phyloP scores from a whole-genome alignment of 2,888 invertebrate genomes.

The Andrena praecox region DNA sequence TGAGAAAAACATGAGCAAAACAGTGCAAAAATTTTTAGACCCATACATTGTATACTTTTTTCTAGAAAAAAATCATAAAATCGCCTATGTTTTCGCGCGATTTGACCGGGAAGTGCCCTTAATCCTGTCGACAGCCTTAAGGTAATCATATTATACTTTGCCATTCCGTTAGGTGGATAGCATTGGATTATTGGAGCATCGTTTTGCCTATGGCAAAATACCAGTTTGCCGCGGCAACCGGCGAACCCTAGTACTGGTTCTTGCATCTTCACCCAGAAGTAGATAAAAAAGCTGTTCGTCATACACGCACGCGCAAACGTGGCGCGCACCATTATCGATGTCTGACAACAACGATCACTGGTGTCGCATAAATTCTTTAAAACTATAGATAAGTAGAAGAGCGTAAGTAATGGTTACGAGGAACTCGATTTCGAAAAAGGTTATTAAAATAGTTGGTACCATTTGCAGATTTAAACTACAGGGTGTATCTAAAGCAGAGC shows the following conservation, averaged over 20 bases:
- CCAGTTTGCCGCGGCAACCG: constrained; percentile 49
- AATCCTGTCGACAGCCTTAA: constrained; percentile 1
- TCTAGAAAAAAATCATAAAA: no score
- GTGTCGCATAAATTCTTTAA: neutral
- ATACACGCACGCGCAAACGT: neutral
- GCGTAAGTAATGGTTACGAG: neutral
- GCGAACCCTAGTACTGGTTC: constrained; percentile 45
- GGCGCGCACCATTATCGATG: neutral
- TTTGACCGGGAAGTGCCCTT: neutral
- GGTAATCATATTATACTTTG: constrained; percentile 31
- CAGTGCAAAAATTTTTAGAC: no score
- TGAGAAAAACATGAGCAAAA: no score
- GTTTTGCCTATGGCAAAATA: constrained; percentile 62
- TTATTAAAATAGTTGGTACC: no score
- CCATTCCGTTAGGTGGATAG: constrained; percentile 64
- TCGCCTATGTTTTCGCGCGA: no score
- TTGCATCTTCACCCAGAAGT: constrained; percentile 46
- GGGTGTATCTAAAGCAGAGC: no score
- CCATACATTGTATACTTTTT: no score
- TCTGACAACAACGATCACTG: neutral
- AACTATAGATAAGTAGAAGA: neutral
- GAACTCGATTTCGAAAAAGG: no score
- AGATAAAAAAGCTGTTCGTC: constrained; percentile 50
- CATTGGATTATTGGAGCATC: constrained; percentile 67
- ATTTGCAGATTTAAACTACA: no score